These are phyloP conservation scores for Zootoca vivipara DNA, from an alignment of 2,113 vertebrate genomes.

Conservation along the genomic window DNA sequence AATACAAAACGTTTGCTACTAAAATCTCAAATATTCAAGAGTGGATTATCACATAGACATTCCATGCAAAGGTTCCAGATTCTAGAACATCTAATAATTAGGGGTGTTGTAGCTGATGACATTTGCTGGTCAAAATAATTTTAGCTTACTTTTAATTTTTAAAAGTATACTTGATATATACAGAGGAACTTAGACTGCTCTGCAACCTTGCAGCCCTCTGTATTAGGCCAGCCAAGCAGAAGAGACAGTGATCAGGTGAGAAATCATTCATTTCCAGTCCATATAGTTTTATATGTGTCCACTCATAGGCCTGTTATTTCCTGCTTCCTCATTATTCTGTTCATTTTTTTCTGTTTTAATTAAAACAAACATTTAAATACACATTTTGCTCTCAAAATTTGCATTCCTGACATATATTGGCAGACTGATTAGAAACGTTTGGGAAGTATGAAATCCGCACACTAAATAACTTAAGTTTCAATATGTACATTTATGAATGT, in stretches of 20 bases:
- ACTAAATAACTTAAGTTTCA: not conserved
- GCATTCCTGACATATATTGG: not conserved
- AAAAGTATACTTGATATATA: not conserved
- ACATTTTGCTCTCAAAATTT: not conserved
- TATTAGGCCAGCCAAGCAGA: too few species aligned
- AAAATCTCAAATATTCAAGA: not conserved
- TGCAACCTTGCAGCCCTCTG: not conserved
- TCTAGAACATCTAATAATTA: too few species aligned
- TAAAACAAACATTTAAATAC: not conserved
- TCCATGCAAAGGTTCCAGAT: not conserved
- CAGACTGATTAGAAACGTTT: not conserved
- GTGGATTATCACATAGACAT: not conserved
- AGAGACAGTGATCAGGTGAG: too few species aligned
- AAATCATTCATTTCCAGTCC: too few species aligned
- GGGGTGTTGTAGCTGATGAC: too few species aligned
- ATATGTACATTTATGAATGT: not conserved
- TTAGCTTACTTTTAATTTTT: not conserved
- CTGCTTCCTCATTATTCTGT: too few species aligned
- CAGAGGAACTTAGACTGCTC: not conserved
- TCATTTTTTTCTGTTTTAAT: not conserved
- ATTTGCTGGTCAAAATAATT: not conserved
- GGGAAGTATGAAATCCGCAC: not conserved
- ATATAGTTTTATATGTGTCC: not conserved
- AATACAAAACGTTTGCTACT: not conserved
- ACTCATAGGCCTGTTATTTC: not conserved